A percentile compares a stretch with the other conserved stretches of the same genome.
Evolutionary conservation across 2,113 vertebrate species (phyloP).

Genomic region (Axis porcinus): DNA sequence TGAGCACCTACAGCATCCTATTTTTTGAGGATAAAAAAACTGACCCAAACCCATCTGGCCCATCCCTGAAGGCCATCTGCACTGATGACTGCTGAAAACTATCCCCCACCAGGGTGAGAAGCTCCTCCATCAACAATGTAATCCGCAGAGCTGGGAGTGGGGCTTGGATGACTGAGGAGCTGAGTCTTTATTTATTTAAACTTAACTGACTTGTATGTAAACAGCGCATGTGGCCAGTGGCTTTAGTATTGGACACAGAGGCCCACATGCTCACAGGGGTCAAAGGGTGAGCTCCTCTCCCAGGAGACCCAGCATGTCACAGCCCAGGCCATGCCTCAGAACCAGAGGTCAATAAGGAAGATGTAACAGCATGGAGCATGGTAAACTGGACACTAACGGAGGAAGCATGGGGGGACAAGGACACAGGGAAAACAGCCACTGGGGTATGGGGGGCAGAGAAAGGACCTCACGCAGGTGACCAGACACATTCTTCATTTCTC

Average conservation of each 20-base stretch:
- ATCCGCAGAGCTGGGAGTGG: not conserved
- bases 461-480: not conserved
- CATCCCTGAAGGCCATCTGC: not conserved
- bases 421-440: not conserved
- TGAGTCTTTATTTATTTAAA: not conserved
- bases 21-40: not conserved
- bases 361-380: fast-evolving
- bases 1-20: not conserved
- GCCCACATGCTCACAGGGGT: not conserved
- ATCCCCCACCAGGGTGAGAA: not conserved
- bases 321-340: not conserved
- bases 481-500: not conserved
- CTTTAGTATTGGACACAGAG: not conserved
- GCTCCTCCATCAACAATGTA: not conserved
- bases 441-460: not conserved
- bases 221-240: not conserved
- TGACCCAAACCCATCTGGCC: not conserved
- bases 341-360: not conserved
- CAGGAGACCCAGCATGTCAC: not conserved
- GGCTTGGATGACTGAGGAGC: not conserved
- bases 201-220: not conserved
- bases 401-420: not conserved
- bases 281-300: not conserved
- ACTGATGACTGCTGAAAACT: not conserved
- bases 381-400: fast-evolving